Conservation (phyloP, 30 jellyfish, hydroid and myxozoan genomes). For the Pseudorhiza aurosa region DNA sequence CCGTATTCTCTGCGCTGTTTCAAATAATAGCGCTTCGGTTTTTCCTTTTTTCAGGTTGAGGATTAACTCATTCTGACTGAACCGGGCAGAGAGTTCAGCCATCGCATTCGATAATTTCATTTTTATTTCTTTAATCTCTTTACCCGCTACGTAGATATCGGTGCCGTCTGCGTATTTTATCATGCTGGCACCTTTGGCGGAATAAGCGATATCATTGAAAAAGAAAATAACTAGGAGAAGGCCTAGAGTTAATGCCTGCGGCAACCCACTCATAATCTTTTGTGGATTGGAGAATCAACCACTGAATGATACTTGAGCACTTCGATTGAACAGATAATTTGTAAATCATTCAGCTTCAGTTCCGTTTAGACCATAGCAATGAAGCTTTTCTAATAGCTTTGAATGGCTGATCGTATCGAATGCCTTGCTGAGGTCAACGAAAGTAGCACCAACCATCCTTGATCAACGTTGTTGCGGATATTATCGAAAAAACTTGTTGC, state of each 20-base stretch:
- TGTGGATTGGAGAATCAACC: slow-evolving; percentile 61
- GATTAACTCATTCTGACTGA: slow-evolving; percentile 32
- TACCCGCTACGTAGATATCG: slow-evolving; percentile 60
- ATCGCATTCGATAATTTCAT: slow-evolving; percentile 33
- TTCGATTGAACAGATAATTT: slow-evolving; percentile 7
- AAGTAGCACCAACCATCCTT: slow-evolving; percentile 72
- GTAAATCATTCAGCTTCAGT: slow-evolving; percentile 32
- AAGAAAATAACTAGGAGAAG: slow-evolving; percentile 38
- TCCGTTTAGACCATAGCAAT: slow-evolving; percentile 45
- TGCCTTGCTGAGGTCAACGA: slow-evolving; percentile 66
- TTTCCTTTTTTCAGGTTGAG: slow-evolving; percentile 58
- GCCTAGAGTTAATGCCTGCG: slow-evolving; percentile 59
- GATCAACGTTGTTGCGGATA: slow-evolving; percentile 32
- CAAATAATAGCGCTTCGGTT: slow-evolving; percentile 66
- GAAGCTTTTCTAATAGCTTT: slow-evolving; percentile 46
- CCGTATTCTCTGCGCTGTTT: slow-evolving; percentile 63
- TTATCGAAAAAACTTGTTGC: slow-evolving; percentile 59
- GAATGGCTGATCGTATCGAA: slow-evolving; percentile 42
- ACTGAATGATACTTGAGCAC: slow-evolving; percentile 4
- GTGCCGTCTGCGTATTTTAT: slow-evolving; percentile 73
- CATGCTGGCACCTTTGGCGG: slow-evolving; percentile 25
- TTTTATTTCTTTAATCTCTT: slow-evolving; percentile 27
- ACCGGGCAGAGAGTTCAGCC: slow-evolving; percentile 50
- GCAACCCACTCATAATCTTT: slow-evolving; percentile 61
- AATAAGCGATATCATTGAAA: slow-evolving; percentile 39